These are phyloP conservation scores for honey bee (Apis mellifera) DNA, from an alignment of 1,140 invertebrate species.

Conservation along the genomic window Amel_HAv3.1 CM009940.2:11242501-11243000, in stretches of 20 bases:
- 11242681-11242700: constrained; percentile 84
- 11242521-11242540: constrained; percentile 87
- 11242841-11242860: neutral
- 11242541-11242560: constrained; percentile 90
- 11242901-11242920: constrained; percentile 90
- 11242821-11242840: too few relatives aligned
- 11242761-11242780: constrained; percentile 90
- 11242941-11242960: constrained; percentile 87
- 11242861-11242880: constrained; percentile 85
- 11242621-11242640: constrained; percentile 90
- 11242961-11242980: constrained; percentile 81
- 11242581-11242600: constrained; percentile 88
- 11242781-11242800: constrained; percentile 90
- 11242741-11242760: constrained; percentile 85
- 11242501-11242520: constrained; percentile 83
- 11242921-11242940: constrained; percentile 88
- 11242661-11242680: constrained; percentile 90
- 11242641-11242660: constrained; percentile 88
- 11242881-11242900: constrained; percentile 90
- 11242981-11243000: constrained; percentile 86
- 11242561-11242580: constrained; percentile 90
- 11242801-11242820: constrained; percentile 65
- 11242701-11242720: constrained; percentile 84
- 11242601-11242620: constrained; percentile 87
- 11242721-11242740: constrained; percentile 83